A percentile compares a stretch with the other conserved stretches of the same genome.
These are phyloP conservation scores for Chlorodrepanis virens DNA, from an alignment of 2,113 vertebrate species.

Conservation along the genomic window DNA sequence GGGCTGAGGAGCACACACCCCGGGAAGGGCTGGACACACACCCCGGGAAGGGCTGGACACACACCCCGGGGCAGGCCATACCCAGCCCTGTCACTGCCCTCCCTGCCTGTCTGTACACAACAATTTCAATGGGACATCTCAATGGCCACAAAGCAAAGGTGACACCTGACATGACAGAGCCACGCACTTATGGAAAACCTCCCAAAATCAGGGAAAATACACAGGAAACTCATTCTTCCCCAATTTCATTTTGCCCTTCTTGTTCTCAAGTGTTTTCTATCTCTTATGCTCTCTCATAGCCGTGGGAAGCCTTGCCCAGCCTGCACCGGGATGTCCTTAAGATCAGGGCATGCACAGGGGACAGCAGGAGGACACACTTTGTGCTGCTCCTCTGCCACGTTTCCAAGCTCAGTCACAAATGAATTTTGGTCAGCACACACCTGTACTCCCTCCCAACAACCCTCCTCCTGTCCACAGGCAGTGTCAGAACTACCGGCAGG, in stretches of 20 bases:
- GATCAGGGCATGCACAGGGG: neutral
- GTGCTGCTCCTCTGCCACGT: fast-evolving
- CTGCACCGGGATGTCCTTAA: neutral
- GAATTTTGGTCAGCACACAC: neutral
- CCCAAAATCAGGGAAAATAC: neutral
- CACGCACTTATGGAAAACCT: fast-evolving
- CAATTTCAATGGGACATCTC: fast-evolving
- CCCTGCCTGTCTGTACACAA: fast-evolving
- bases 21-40: too few relatives aligned
- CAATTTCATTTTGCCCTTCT: neutral
- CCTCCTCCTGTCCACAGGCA: neutral
- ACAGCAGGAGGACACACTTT: neutral
- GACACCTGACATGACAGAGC: fast-evolving
- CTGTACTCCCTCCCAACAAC: neutral
- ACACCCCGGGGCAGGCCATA: too few relatives aligned
- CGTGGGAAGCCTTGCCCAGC: fast-evolving
- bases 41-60: too few relatives aligned
- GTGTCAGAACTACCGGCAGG: neutral
- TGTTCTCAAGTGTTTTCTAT: neutral
- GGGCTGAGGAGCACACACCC: too few relatives aligned
- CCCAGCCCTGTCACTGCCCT: fast-evolving
- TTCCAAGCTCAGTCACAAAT: neutral
- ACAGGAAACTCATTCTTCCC: neutral
- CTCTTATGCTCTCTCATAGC: fast-evolving
- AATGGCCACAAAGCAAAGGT: fast-evolving